Conservation (phyloP, 2,113 vertebrate species). For the Boleophthalmus pectinirostris region DNA sequence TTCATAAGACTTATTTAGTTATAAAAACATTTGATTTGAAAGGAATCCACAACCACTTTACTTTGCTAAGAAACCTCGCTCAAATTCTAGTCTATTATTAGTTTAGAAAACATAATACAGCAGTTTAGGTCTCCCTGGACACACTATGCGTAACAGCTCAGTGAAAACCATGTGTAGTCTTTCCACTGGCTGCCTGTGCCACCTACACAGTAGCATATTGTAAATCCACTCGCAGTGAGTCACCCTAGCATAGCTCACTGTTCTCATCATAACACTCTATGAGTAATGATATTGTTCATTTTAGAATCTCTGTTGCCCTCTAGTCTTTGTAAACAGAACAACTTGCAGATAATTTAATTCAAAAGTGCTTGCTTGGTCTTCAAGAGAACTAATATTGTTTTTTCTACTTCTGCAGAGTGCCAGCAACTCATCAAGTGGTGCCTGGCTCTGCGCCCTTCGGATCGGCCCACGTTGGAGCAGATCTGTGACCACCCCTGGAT, state of each 20-base stretch:
- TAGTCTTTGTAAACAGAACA: constrained; percentile 4
- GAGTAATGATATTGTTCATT: background rate
- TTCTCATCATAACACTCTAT: constrained; percentile 8
- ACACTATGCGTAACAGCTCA: constrained; percentile 27
- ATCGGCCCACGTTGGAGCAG: constrained; percentile 95
- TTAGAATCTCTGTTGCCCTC: background rate
- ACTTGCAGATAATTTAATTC: background rate
- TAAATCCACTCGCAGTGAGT: constrained; percentile 22
- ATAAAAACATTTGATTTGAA: background rate
- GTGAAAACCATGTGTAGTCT: constrained; percentile 14
- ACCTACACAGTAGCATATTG: constrained; percentile 7
- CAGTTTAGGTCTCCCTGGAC: constrained; percentile 10
- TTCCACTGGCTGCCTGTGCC: constrained; percentile 12
- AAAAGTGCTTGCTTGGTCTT: background rate
- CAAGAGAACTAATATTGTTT: background rate
- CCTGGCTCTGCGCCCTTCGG: constrained; percentile 92
- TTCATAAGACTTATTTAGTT: background rate
- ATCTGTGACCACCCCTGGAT: constrained; percentile 96
- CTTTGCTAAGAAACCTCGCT: background rate
- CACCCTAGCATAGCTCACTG: constrained; percentile 5
- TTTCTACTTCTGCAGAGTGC: constrained; percentile 80
- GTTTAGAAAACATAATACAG: constrained; percentile 14
- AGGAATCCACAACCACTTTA: background rate
- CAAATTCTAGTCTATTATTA: background rate
- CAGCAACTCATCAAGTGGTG: constrained; percentile 98